A percentile compares a stretch with the other conserved stretches of the same genome.
phyloP scores from a whole-genome alignment of 1,140 invertebrate species.

The Palaemon carinicauda region DNA sequence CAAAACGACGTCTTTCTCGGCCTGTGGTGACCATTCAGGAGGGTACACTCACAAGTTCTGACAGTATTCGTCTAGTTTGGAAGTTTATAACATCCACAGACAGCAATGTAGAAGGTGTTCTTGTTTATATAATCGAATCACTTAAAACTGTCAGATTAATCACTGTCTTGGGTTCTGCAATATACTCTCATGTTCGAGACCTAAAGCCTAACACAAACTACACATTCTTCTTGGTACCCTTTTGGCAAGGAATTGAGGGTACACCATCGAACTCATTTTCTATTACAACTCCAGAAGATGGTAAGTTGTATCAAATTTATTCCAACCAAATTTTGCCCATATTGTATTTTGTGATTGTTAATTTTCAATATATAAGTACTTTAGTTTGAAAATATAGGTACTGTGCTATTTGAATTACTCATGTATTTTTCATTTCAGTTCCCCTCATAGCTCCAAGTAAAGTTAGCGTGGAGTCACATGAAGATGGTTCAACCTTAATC shows the following conservation, averaged over 20 bases:
- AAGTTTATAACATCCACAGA: slow-evolving; percentile 29
- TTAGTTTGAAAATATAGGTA: too few species aligned
- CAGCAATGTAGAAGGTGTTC: slow-evolving; percentile 33
- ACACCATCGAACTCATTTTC: slow-evolving; percentile 78
- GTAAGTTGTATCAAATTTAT: slow-evolving; percentile 66
- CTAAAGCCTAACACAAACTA: slow-evolving; percentile 69
- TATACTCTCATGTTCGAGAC: slow-evolving; percentile 28
- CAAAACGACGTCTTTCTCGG: slow-evolving; percentile 13
- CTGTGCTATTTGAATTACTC: not conserved
- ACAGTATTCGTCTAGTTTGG: slow-evolving; percentile 46
- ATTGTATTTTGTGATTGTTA: too few species aligned
- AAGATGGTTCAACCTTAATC: slow-evolving; percentile 43
- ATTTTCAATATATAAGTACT: too few species aligned
- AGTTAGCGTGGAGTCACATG: slow-evolving; percentile 19
- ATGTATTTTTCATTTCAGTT: slow-evolving; percentile 20
- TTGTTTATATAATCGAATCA: slow-evolving; percentile 41
- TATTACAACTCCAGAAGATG: slow-evolving; percentile 77
- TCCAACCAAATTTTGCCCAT: not conserved
- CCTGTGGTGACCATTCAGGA: slow-evolving; percentile 1
- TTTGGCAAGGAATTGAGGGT: slow-evolving; percentile 80
- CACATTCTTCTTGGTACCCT: slow-evolving; percentile 82
- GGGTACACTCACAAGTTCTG: slow-evolving; percentile 3
- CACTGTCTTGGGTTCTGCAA: slow-evolving; percentile 54
- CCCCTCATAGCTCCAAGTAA: slow-evolving; percentile 39
- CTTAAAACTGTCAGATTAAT: not conserved